phyloP scores from a whole-genome alignment of 2,888 invertebrate genomes.

The Psylliodes chrysocephalus region DNA sequence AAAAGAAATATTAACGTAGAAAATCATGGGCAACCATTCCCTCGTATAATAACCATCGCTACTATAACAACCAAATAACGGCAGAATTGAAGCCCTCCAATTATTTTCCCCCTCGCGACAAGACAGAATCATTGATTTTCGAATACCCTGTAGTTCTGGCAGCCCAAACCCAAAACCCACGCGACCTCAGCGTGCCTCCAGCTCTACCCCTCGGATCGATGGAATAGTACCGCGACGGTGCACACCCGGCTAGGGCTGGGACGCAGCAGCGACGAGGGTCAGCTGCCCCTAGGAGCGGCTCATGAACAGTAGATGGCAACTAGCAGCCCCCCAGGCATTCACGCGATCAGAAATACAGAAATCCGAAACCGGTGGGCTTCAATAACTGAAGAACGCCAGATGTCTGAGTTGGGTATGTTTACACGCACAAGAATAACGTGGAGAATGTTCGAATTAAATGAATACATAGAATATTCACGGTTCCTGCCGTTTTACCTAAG shows the following conservation, averaged over 20 bases:
- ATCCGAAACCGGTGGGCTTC: background rate
- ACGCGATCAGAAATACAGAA: conserved; percentile 2
- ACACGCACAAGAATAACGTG: background rate
- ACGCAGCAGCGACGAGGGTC: background rate
- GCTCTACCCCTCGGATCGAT: conserved; percentile 10
- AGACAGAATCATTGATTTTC: background rate
- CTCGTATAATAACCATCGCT: too few species aligned
- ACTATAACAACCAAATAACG: too few species aligned
- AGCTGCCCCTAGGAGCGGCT: conserved; percentile 12
- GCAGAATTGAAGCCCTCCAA: too few species aligned
- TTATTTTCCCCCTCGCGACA: too few species aligned
- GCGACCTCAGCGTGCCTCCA: background rate
- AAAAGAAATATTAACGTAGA: too few species aligned
- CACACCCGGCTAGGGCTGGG: conserved; percentile 10
- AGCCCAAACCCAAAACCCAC: background rate
- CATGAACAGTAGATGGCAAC: background rate
- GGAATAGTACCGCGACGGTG: conserved; percentile 17
- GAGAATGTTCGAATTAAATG: too few species aligned
- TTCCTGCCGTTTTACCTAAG: too few species aligned
- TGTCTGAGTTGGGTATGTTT: background rate
- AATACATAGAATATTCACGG: too few species aligned
- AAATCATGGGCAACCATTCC: too few species aligned
- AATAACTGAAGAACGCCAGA: background rate
- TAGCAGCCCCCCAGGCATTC: conserved; percentile 4
- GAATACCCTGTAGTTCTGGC: background rate